Evolutionary conservation across 2,888 invertebrate species (phyloP).

Genomic region (Oscheius sp.): DNA sequence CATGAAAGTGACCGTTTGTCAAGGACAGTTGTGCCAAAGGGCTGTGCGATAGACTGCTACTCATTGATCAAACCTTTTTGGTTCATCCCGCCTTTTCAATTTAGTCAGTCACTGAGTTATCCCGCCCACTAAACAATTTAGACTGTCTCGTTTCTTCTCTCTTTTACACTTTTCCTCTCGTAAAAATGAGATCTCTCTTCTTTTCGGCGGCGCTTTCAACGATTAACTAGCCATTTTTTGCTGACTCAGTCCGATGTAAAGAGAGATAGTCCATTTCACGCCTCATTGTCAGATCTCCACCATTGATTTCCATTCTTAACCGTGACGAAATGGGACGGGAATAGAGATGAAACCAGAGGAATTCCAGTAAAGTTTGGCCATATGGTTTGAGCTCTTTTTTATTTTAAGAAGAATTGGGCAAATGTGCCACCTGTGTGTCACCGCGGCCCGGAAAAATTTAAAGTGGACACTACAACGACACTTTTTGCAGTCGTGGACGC

Average conservation of each 20-base stretch:
- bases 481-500: no score
- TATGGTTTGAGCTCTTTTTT: slow-evolving; percentile 11
- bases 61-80: background rate
- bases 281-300: slow-evolving; percentile 9
- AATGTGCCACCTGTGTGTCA: slow-evolving; percentile 17
- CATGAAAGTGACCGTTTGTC: slow-evolving; percentile 29
- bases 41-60: slow-evolving; percentile 2
- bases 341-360: no score
- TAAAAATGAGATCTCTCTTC: no score
- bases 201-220: no score
- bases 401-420: background rate
- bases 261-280: background rate
- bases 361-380: slow-evolving; percentile 5
- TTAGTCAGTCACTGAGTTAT: no score
- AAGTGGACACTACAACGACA: slow-evolving; percentile 1
- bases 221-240: background rate
- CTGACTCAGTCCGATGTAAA: background rate
- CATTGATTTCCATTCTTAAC: background rate
- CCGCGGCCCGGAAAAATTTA: slow-evolving; percentile 5
- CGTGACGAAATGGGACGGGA: background rate
- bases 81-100: background rate
- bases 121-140: no score
- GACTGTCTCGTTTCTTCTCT: no score
- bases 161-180: no score
- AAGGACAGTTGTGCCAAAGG: slow-evolving; percentile 27